phyloP scores from a whole-genome alignment of 2,888 invertebrate species.

The Phyllotreta striolata region DNA sequence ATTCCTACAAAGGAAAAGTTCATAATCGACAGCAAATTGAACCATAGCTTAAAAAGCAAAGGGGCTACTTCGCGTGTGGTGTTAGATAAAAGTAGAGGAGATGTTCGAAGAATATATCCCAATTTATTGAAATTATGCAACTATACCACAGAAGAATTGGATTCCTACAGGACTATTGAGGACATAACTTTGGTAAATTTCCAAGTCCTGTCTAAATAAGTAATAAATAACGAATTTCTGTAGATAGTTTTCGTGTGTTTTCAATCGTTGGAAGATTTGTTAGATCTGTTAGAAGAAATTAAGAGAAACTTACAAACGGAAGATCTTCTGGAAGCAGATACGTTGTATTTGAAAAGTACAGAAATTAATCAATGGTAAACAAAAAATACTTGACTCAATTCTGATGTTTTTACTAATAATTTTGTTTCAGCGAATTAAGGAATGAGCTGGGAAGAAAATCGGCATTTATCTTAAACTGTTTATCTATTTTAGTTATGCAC shows the following conservation, averaged over 20 bases:
- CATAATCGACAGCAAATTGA: constrained; percentile 38
- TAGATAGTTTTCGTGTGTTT: constrained; percentile 47
- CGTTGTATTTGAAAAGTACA: constrained; percentile 43
- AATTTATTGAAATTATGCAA: constrained; percentile 46
- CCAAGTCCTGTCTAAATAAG: background rate
- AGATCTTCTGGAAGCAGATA: constrained; percentile 48
- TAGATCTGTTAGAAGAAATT: constrained; percentile 46
- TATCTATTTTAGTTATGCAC: constrained; percentile 48
- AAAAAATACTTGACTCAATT: background rate
- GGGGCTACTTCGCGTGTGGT: constrained; percentile 31
- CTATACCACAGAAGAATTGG: constrained; percentile 41
- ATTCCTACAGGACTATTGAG: constrained; percentile 35
- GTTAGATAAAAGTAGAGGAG: constrained; percentile 39
- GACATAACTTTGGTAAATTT: constrained; percentile 46
- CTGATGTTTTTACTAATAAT: constrained; percentile 9
- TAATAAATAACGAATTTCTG: constrained; percentile 28
- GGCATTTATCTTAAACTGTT: constrained; percentile 48
- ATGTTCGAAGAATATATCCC: constrained; percentile 43
- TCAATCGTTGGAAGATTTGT: constrained; percentile 47
- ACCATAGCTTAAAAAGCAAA: constrained; percentile 41
- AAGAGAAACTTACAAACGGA: constrained; percentile 46
- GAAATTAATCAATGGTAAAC: constrained; percentile 23
- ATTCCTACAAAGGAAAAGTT: constrained; percentile 39
- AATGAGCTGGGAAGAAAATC: constrained; percentile 52
- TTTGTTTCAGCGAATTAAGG: constrained; percentile 20